These are phyloP conservation scores for Artibeus jamaicensis DNA, from an alignment of 2,797 vertebrate species.

Conservation along the genomic window DNA sequence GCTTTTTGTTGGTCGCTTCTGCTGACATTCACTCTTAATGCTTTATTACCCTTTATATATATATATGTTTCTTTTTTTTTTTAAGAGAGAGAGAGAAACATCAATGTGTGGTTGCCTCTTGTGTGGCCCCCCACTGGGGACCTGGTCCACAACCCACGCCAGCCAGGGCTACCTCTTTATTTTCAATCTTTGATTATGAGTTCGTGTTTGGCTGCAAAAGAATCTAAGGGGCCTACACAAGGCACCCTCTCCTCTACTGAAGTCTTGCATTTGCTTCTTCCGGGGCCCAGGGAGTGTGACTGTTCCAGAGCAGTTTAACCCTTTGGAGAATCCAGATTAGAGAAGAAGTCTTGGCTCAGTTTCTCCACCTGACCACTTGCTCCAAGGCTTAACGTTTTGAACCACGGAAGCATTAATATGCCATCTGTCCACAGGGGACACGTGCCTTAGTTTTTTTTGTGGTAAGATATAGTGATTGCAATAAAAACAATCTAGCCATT, in stretches of 20 bases:
- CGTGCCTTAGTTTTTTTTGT: neutral
- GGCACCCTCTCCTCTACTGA: neutral
- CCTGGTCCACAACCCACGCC: too few relatives aligned
- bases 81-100: too few relatives aligned
- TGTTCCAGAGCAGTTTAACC: neutral
- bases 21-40: neutral
- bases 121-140: too few relatives aligned
- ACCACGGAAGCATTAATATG: too few relatives aligned
- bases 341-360: neutral
- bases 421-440: neutral
- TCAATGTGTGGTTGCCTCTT: too few relatives aligned
- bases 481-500: neutral
- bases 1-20: neutral
- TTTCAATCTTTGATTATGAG: neutral
- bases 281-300: too few relatives aligned
- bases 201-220: neutral
- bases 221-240: neutral
- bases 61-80: too few relatives aligned
- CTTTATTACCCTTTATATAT: neutral
- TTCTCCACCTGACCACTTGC: neutral
- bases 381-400: too few relatives aligned
- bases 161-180: too few relatives aligned
- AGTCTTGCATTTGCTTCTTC: neutral
- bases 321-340: neutral
- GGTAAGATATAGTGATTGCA: neutral